Evolutionary conservation across 2,888 invertebrate species (phyloP).

Genomic region (Philereme vetulata): DNA sequence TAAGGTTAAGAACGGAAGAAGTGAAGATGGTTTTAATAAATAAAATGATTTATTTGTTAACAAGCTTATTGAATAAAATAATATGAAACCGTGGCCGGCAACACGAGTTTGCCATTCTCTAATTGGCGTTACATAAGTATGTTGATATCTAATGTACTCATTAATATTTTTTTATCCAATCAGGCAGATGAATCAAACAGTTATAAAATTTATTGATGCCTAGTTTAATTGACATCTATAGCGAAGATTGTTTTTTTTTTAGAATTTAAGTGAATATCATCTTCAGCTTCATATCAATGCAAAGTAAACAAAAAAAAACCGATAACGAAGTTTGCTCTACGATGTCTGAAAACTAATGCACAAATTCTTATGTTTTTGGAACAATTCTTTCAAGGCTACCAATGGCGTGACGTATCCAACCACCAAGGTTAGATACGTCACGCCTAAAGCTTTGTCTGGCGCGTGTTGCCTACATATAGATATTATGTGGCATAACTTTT

Average conservation of each 20-base stretch:
- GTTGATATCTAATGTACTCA: constrained; percentile 9
- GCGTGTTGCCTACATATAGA: constrained; percentile 3
- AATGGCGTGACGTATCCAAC: constrained; percentile 55
- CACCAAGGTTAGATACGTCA: constrained; percentile 46
- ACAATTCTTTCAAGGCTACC: constrained; percentile 40
- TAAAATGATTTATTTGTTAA: no score
- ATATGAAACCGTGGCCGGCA: no score
- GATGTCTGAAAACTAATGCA: no score
- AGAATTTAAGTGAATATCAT: no score
- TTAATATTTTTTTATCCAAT: constrained; percentile 22
- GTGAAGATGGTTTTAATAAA: no score
- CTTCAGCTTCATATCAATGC: no score
- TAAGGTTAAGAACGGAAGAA: no score
- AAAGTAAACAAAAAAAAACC: no score
- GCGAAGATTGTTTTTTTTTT: constrained; percentile 1
- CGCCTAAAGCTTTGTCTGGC: constrained; percentile 57
- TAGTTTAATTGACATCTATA: neutral
- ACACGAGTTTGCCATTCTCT: constrained; percentile 17
- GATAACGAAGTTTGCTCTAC: no score
- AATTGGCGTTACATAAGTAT: constrained; percentile 26
- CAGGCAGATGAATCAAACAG: constrained; percentile 8
- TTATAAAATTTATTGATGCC: constrained; percentile 8
- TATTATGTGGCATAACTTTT: constrained; percentile 49
- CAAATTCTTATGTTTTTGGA: constrained; percentile 1
- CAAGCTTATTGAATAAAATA: no score